Percentiles rank a stretch among this genome's conserved stretches.
Conservation (phyloP, 2,888 invertebrate genomes). For the Didymodactylos carnosus region DNA sequence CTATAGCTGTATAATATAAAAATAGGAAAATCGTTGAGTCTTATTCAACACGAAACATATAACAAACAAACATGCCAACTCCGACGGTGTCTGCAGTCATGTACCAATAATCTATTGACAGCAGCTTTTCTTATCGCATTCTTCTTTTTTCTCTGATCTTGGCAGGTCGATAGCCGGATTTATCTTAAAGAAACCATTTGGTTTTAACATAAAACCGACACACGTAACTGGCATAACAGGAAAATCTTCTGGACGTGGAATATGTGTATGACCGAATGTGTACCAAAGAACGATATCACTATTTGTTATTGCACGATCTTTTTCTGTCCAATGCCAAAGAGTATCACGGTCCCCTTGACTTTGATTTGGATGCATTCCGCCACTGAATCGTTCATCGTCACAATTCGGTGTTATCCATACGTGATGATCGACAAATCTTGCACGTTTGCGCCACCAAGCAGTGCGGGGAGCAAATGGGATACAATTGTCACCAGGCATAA, state of each 20-base stretch:
- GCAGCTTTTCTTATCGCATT: too few species aligned
- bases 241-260: conserved; percentile 14
- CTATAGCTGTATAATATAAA: too few species aligned
- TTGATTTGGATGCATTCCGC: conserved; percentile 13
- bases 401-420: conserved; percentile 14
- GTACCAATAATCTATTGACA: too few species aligned
- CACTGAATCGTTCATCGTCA: neutral
- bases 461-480: neutral
- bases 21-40: too few species aligned
- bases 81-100: too few species aligned
- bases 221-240: conserved; percentile 13
- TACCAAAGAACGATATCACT: conserved; percentile 14
- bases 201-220: conserved; percentile 13
- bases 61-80: too few species aligned
- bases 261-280: conserved; percentile 11
- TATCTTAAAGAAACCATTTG: conserved; percentile 10
- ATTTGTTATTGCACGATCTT: conserved; percentile 6
- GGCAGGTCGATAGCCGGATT: conserved; percentile 12
- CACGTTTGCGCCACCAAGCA: conserved; percentile 7
- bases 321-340: too few species aligned
- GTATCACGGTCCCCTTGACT: neutral
- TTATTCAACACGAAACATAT: too few species aligned
- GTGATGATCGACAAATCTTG: conserved; percentile 13
- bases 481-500: neutral
- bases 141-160: too few species aligned